These are phyloP conservation scores for Thymelicus lineola DNA, from an alignment of 2,888 invertebrate species.

Conservation along the genomic window DNA sequence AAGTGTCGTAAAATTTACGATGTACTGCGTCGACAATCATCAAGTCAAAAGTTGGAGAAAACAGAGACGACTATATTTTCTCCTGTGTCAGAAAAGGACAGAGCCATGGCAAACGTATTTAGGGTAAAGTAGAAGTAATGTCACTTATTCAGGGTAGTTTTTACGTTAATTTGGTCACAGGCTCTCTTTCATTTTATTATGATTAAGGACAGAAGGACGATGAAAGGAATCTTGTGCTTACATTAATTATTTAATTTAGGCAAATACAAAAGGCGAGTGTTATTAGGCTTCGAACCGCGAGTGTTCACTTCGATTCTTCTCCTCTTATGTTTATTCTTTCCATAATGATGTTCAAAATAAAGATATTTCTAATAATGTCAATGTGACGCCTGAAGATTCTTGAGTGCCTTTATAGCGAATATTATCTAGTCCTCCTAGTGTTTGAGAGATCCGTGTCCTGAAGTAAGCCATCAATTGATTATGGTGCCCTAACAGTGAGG, in stretches of 20 bases:
- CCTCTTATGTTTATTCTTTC: no score
- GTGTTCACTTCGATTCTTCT: neutral
- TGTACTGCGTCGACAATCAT: conserved; percentile 34
- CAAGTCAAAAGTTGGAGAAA: conserved; percentile 22
- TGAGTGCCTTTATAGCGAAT: no score
- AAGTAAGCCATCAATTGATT: no score
- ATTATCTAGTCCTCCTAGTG: no score
- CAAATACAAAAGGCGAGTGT: neutral
- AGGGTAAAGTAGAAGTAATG: conserved; percentile 32
- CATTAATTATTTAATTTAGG: conserved; percentile 17
- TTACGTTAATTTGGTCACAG: conserved; percentile 31
- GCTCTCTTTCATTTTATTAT: conserved; percentile 30
- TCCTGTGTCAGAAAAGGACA: neutral
- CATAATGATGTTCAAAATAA: no score
- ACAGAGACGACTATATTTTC: neutral
- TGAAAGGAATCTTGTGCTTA: conserved; percentile 17
- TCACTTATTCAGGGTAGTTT: conserved; percentile 34
- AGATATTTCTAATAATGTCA: no score
- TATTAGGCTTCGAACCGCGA: neutral
- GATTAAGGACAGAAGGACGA: conserved; percentile 21
- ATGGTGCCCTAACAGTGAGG: no score
- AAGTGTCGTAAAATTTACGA: conserved; percentile 37
- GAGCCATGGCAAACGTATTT: conserved; percentile 23
- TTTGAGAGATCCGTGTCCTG: no score
- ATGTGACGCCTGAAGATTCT: no score